phyloP scores from a whole-genome alignment of 1,140 invertebrate species.

The Sycophaga agraensis region DNA sequence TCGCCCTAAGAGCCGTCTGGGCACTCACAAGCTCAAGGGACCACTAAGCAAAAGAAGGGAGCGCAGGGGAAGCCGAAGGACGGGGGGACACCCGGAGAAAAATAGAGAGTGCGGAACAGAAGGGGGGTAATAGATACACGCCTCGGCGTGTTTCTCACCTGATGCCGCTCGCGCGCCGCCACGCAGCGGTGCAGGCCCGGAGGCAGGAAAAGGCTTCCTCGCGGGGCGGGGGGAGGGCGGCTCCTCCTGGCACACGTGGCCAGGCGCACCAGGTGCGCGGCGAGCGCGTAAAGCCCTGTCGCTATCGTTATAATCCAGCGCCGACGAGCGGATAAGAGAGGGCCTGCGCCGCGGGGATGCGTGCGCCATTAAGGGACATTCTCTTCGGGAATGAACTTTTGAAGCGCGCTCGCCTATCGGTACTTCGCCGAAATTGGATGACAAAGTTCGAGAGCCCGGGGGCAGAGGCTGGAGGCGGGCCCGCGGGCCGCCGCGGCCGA shows the following conservation, averaged over 20 bases:
- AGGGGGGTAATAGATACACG: not conserved
- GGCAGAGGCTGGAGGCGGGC: too few species aligned
- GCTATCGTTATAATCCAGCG: slow-evolving; percentile 24
- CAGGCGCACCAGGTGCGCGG: slow-evolving; percentile 34
- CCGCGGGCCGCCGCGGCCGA: too few species aligned
- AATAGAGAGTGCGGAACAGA: not conserved
- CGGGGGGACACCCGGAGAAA: slow-evolving; percentile 4
- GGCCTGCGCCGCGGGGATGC: too few species aligned
- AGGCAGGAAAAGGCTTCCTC: slow-evolving; percentile 19
- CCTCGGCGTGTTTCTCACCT: too few species aligned
- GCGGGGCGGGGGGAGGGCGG: slow-evolving; percentile 17
- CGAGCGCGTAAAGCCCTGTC: slow-evolving; percentile 20
- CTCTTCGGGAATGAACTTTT: slow-evolving; percentile 1
- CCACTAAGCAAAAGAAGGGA: too few species aligned
- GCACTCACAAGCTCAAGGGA: slow-evolving; percentile 21
- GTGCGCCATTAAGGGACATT: too few species aligned
- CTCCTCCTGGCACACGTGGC: too few species aligned
- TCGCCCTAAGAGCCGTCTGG: slow-evolving; percentile 33
- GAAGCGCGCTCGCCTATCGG: not conserved
- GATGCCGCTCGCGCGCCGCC: too few species aligned
- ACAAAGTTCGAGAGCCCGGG: not conserved
- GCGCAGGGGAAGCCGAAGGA: too few species aligned
- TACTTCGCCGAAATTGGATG: not conserved
- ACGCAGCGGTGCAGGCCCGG: not conserved
- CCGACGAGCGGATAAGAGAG: too few species aligned